phyloP scores from a whole-genome alignment of 2,888 invertebrate species.

The Escarpia spicata region DNA sequence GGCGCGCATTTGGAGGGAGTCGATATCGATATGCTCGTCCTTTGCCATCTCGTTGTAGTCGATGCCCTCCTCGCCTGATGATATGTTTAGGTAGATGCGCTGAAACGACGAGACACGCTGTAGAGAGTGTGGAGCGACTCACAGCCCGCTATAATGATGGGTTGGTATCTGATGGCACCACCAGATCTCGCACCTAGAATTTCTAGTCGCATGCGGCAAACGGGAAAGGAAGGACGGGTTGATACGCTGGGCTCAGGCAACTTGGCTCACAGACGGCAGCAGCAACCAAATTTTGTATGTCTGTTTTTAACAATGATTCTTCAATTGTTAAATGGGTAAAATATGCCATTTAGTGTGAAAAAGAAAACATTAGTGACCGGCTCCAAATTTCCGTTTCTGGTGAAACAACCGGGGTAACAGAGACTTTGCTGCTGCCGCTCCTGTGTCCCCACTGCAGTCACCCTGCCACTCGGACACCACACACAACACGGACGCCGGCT shows the following conservation, averaged over 20 bases:
- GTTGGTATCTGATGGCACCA: neutral
- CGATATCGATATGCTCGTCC: constrained; percentile 90
- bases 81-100: constrained; percentile 94
- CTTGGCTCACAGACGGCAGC: neutral
- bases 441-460: neutral
- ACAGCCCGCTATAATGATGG: constrained; percentile 2
- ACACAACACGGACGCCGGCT: neutral
- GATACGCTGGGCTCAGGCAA: neutral
- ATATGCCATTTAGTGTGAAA: no score
- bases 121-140: neutral
- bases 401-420: neutral
- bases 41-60: constrained; percentile 97
- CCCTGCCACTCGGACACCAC: neutral
- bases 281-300: neutral
- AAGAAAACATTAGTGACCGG: no score
- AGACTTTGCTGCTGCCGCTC: neutral
- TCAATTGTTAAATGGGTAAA: no score
- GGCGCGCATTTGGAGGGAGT: constrained; percentile 92
- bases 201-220: neutral
- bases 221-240: neutral
- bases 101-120: constrained; percentile 55
- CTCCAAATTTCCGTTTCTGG: no score
- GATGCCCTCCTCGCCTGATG: constrained; percentile 98
- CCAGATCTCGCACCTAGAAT: neutral
- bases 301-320: no score